Conservation (phyloP, 2,888 invertebrate genomes). For the Xestia c-nigrum region DNA sequence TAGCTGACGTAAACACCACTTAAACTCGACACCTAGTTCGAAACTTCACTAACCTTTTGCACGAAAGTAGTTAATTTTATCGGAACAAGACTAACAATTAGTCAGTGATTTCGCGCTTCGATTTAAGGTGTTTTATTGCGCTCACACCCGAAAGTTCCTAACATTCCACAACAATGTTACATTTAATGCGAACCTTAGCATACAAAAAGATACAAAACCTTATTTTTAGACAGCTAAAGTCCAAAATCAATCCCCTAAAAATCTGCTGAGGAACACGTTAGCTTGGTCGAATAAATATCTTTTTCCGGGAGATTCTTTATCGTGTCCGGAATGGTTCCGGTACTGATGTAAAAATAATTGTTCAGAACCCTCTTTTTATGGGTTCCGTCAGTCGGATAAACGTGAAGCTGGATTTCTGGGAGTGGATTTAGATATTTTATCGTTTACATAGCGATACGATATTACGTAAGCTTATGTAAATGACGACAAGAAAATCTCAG, state of each 20-base stretch:
- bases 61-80: slow-evolving; percentile 76
- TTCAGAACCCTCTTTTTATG: slow-evolving; percentile 75
- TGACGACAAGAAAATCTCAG: slow-evolving; percentile 39
- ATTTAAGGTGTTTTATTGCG: slow-evolving; percentile 82
- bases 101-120: slow-evolving; percentile 82
- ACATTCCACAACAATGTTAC: slow-evolving; percentile 68
- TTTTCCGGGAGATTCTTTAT: slow-evolving; percentile 81
- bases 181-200: slow-evolving; percentile 26
- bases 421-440: slow-evolving; percentile 72
- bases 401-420: slow-evolving; percentile 63
- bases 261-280: slow-evolving; percentile 54
- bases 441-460: slow-evolving; percentile 53
- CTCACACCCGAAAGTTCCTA: slow-evolving; percentile 76
- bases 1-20: slow-evolving; percentile 43
- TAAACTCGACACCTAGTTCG: slow-evolving; percentile 56
- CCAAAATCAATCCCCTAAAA: slow-evolving; percentile 36
- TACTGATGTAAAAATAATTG: slow-evolving; percentile 84
- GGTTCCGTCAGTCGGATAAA: slow-evolving; percentile 70
- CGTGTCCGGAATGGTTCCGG: slow-evolving; percentile 78
- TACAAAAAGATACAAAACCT: slow-evolving; percentile 44
- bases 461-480: slow-evolving; percentile 59
- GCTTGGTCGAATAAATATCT: slow-evolving; percentile 77
- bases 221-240: slow-evolving; percentile 57
- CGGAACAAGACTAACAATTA: slow-evolving; percentile 82
- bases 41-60: slow-evolving; percentile 53